Percentiles rank a stretch among this genome's conserved stretches.
Evolutionary conservation across 2,888 invertebrate species (phyloP).

Genomic region (Eretmocerus hayati): DNA sequence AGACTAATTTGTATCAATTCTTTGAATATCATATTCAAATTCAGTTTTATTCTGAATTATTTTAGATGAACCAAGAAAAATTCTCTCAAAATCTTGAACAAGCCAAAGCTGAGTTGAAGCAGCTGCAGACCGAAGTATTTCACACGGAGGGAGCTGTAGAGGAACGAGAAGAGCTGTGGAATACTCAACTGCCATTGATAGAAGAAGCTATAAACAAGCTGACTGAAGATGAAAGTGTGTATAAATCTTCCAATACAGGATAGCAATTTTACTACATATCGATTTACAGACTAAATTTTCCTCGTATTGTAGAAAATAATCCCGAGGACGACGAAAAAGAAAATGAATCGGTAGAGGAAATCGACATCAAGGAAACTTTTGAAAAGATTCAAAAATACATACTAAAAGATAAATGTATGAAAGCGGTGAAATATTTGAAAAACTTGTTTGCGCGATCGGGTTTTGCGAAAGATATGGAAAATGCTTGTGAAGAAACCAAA

Average conservation of each 20-base stretch:
- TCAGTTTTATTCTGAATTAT: slow-evolving; percentile 3
- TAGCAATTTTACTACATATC: not conserved
- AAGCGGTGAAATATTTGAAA: slow-evolving; percentile 30
- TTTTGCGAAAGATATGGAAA: slow-evolving; percentile 20
- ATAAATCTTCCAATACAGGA: not conserved
- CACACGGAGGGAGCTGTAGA: slow-evolving; percentile 31
- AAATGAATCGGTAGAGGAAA: slow-evolving; percentile 24
- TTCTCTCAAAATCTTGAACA: slow-evolving; percentile 55
- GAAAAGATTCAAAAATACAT: slow-evolving; percentile 38
- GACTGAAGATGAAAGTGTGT: slow-evolving; percentile 22
- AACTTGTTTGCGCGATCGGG: slow-evolving; percentile 23
- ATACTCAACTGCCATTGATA: slow-evolving; percentile 32
- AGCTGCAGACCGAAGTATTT: slow-evolving; percentile 34
- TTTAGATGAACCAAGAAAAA: slow-evolving; percentile 50
- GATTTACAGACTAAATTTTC: not conserved
- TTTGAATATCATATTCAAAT: not conserved
- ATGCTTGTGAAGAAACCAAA: slow-evolving; percentile 23
- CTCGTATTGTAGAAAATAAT: slow-evolving; percentile 16
- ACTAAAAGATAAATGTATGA: slow-evolving; percentile 30
- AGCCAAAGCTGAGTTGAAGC: slow-evolving; percentile 58
- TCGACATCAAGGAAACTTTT: slow-evolving; percentile 28
- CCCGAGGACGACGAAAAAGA: slow-evolving; percentile 23
- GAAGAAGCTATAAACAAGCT: slow-evolving; percentile 32
- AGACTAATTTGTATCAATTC: slow-evolving; percentile 3
- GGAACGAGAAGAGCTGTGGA: slow-evolving; percentile 37